These are phyloP conservation scores for Hyperoplus lanceolatus DNA, from an alignment of 2,797 vertebrate species.

Conservation along the genomic window DNA sequence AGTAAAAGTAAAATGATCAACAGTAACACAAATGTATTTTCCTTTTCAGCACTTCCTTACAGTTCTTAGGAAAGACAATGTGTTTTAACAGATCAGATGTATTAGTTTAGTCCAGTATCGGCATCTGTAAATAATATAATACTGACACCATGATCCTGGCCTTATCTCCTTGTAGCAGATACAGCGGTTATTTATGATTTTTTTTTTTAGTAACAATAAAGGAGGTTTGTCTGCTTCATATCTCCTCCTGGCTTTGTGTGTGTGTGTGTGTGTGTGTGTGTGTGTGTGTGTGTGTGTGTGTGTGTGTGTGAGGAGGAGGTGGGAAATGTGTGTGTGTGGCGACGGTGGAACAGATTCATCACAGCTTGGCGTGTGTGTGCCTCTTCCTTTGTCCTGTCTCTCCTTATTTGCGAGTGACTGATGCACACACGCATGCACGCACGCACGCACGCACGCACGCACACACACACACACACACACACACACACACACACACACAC, in stretches of 20 bases:
- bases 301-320: constrained; percentile 71
- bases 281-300: constrained; percentile 16
- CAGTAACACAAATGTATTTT: neutral
- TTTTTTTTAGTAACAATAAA: neutral
- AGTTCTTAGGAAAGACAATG: neutral
- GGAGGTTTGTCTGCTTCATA: neutral
- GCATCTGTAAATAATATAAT: neutral
- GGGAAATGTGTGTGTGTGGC: constrained; percentile 63
- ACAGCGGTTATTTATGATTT: constrained; percentile 21
- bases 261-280: constrained; percentile 7
- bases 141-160: neutral
- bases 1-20: neutral
- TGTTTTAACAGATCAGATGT: neutral
- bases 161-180: constrained; percentile 8
- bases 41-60: neutral
- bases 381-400: constrained; percentile 73
- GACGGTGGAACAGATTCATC: constrained; percentile 72
- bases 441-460: constrained; percentile 9
- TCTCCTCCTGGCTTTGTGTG: constrained; percentile 9
- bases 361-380: constrained; percentile 68
- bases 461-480: neutral
- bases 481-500: too few relatives aligned
- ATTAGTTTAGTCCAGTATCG: neutral
- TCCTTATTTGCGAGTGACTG: constrained; percentile 51
- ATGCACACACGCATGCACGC: constrained; percentile 39